These are phyloP conservation scores for Phaethon lepturus DNA, from an alignment of 2,113 vertebrate genomes.

Conservation along the genomic window DNA sequence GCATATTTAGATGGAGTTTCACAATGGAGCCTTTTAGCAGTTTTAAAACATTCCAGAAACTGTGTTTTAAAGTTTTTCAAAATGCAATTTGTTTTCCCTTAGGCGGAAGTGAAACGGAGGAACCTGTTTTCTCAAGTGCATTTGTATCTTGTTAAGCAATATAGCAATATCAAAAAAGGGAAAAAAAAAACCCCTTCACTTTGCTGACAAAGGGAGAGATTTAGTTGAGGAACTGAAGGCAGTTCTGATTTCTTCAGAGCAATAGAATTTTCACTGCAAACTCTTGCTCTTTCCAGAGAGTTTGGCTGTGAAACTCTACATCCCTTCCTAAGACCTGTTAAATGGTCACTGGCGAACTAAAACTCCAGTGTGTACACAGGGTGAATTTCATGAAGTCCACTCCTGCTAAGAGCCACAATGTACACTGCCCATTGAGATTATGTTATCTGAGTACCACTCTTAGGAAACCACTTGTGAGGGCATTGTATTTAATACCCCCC, in stretches of 20 bases:
- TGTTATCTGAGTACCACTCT: background rate
- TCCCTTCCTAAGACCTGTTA: background rate
- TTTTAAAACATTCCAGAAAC: background rate
- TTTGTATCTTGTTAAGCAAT: constrained; percentile 12
- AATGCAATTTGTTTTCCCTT: background rate
- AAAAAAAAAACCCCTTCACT: background rate
- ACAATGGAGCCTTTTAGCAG: background rate
- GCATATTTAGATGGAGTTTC: background rate
- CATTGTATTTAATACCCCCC: background rate
- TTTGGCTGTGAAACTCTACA: background rate
- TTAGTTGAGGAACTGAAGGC: background rate
- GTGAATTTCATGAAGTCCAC: background rate
- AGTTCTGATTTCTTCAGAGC: background rate
- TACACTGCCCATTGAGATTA: background rate
- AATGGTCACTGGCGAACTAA: background rate
- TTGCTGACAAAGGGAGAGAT: background rate
- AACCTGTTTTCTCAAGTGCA: background rate
- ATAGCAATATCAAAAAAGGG: background rate
- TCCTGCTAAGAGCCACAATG: background rate
- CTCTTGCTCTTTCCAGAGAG: background rate
- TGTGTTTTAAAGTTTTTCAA: background rate
- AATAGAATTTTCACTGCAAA: background rate
- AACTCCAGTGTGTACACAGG: background rate
- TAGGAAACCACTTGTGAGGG: background rate
- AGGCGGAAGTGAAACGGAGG: background rate